Conservation (phyloP, 2,113 vertebrate species). For the Passerina amoena region DNA sequence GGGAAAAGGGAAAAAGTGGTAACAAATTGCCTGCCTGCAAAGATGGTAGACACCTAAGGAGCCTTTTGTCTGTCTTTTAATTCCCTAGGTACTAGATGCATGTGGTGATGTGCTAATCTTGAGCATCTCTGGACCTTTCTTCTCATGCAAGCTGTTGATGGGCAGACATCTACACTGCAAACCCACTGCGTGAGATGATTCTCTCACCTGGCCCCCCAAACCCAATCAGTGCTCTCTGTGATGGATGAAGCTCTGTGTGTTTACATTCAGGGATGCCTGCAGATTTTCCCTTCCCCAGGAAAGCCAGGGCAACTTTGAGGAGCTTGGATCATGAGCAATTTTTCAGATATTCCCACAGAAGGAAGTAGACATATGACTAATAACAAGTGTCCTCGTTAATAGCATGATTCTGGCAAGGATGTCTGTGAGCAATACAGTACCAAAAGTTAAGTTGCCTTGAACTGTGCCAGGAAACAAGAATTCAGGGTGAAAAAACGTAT, state of each 20-base stretch:
- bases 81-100: neutral
- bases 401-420: neutral
- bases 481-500: neutral
- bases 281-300: neutral
- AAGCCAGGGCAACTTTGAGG: neutral
- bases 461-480: neutral
- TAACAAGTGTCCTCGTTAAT: neutral
- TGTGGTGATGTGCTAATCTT: neutral
- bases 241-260: neutral
- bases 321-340: neutral
- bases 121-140: neutral
- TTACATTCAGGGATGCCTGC: neutral
- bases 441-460: neutral
- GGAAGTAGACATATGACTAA: neutral
- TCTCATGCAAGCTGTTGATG: neutral
- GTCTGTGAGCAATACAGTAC: neutral
- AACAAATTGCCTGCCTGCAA: neutral
- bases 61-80: neutral
- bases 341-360: constrained; percentile 20
- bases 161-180: neutral
- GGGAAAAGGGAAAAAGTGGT: neutral
- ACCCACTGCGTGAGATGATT: neutral
- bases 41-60: neutral
- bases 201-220: neutral
- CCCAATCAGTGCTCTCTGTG: rapidly evolving